Evolutionary conservation across 2,797 vertebrate genomes (phyloP).

Genomic region (Hephaestus fuliginosus): DNA sequence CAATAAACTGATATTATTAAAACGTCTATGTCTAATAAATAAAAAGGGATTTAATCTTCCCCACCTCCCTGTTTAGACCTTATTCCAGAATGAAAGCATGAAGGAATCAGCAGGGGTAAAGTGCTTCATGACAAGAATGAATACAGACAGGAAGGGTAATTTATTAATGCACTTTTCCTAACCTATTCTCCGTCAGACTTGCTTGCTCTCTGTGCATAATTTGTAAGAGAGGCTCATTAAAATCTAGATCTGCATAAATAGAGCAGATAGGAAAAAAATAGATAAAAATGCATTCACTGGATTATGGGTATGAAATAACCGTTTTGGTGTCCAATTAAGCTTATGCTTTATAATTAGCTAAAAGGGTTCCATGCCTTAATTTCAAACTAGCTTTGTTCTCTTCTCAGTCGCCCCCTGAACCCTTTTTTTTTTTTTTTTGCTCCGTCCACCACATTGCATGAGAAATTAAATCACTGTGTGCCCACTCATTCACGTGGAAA

Average conservation of each 20-base stretch:
- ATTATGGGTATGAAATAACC: conserved; percentile 80
- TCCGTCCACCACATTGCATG: conserved; percentile 62
- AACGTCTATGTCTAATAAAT: conserved; percentile 73
- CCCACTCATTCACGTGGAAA: conserved; percentile 78
- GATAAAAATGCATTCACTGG: conserved; percentile 70
- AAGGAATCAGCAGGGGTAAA: conserved; percentile 50
- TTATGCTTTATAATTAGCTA: conserved; percentile 81
- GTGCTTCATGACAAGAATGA: conserved; percentile 68
- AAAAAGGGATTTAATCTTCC: conserved; percentile 71
- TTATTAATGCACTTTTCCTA: conserved; percentile 78
- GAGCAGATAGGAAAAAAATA: conserved; percentile 72
- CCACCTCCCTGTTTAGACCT: conserved; percentile 58
- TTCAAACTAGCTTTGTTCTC: conserved; percentile 46
- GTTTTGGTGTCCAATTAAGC: conserved; percentile 84
- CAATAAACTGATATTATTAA: conserved; percentile 81
- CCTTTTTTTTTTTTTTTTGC: conserved; percentile 10
- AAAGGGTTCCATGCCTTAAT: conserved; percentile 68
- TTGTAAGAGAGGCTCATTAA: conserved; percentile 81
- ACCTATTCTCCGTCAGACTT: conserved; percentile 67
- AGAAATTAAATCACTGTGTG: conserved; percentile 77
- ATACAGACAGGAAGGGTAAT: conserved; percentile 73
- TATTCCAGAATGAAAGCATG: conserved; percentile 49
- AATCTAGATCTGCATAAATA: conserved; percentile 81
- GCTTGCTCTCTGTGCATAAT: conserved; percentile 69
- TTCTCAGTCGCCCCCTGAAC: conserved; percentile 32